These are phyloP conservation scores for Brachypterus glaber DNA, from an alignment of 2,888 invertebrate species.

Conservation along the genomic window DNA sequence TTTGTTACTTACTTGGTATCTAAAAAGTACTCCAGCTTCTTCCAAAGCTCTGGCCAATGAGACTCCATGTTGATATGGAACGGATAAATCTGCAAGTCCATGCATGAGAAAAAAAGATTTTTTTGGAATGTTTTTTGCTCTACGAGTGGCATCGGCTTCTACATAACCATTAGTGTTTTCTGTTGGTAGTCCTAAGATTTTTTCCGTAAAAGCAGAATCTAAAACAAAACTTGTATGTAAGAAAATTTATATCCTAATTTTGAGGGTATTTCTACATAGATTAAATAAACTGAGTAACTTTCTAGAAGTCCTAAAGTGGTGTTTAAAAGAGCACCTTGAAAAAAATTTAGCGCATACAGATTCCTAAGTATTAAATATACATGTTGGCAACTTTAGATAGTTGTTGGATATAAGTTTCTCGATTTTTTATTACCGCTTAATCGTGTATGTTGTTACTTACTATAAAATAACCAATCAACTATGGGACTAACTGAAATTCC, in stretches of 20 bases:
- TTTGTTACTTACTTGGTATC: conserved; percentile 68
- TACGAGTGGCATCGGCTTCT: conserved; percentile 82
- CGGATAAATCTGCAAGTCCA: conserved; percentile 85
- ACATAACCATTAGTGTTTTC: conserved; percentile 87
- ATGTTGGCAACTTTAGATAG: too few species aligned
- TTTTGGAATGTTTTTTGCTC: conserved; percentile 79
- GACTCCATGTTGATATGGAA: conserved; percentile 89
- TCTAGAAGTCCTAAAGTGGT: too few species aligned
- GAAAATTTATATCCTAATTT: too few species aligned
- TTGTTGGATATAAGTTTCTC: too few species aligned
- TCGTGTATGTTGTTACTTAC: too few species aligned
- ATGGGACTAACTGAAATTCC: conserved; percentile 92
- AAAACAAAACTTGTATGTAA: conserved; percentile 20
- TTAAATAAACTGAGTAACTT: too few species aligned
- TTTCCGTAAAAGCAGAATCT: conserved; percentile 95
- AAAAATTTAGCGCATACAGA: background rate
- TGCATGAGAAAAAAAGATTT: conserved; percentile 85
- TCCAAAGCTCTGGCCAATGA: conserved; percentile 81
- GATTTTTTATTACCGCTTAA: too few species aligned
- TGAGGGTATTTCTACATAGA: too few species aligned
- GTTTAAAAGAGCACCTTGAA: too few species aligned
- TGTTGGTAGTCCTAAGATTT: conserved; percentile 77
- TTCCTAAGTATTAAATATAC: too few species aligned
- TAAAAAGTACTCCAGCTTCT: conserved; percentile 79
- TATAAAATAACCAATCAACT: conserved; percentile 92